phyloP scores from a whole-genome alignment of 2,888 invertebrate genomes.

The Sinopyrophorus schimmeli region DNA sequence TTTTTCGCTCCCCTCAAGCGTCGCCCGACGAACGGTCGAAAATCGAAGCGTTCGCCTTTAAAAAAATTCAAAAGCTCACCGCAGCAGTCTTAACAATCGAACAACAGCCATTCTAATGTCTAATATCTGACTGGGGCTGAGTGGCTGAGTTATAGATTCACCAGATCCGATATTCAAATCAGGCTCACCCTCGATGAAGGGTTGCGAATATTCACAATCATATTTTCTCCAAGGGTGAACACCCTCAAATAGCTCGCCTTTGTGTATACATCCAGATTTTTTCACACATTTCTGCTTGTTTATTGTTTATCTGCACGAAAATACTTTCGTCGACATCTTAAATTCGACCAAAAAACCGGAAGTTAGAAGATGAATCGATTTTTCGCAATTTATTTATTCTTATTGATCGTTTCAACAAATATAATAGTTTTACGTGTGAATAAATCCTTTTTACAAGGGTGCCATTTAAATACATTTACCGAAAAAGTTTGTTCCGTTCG shows the following conservation, averaged over 20 bases:
- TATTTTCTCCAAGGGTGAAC: slow-evolving; percentile 52
- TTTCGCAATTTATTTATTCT: too few relatives aligned
- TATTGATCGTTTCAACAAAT: too few relatives aligned
- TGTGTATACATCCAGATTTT: slow-evolving; percentile 45
- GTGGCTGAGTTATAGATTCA: slow-evolving; percentile 38
- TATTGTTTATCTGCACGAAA: too few relatives aligned
- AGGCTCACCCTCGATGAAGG: slow-evolving; percentile 49
- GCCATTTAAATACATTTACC: too few relatives aligned
- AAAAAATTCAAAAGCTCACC: slow-evolving; percentile 1
- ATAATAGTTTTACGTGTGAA: too few relatives aligned
- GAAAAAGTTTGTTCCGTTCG: too few relatives aligned
- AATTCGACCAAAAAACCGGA: not conserved
- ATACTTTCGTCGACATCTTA: not conserved
- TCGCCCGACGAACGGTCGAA: too few relatives aligned
- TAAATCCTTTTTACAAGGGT: too few relatives aligned
- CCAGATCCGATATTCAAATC: slow-evolving; percentile 50
- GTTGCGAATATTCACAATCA: slow-evolving; percentile 52
- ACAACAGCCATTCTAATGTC: slow-evolving; percentile 41
- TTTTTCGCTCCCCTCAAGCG: too few relatives aligned
- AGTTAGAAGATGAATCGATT: too few relatives aligned
- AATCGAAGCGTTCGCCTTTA: too few relatives aligned
- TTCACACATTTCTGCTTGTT: slow-evolving; percentile 44
- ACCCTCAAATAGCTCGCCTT: slow-evolving; percentile 43
- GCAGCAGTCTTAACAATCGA: slow-evolving; percentile 15
- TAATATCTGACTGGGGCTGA: slow-evolving; percentile 47